These are phyloP conservation scores for Anguilla pacifica DNA, from an alignment of 2,797 vertebrate species.

Conservation along the genomic window DNA sequence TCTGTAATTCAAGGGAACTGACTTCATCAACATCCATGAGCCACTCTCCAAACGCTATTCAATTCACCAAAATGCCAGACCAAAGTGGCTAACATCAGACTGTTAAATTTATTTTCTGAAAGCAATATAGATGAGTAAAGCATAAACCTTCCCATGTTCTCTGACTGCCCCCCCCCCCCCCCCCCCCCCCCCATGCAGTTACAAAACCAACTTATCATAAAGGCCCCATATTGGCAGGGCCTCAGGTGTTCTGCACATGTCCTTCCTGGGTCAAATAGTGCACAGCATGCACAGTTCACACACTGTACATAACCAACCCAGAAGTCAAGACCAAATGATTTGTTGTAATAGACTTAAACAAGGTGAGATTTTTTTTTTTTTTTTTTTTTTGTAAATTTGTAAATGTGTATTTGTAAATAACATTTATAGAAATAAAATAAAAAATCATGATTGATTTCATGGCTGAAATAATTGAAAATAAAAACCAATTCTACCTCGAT, in stretches of 20 bases:
- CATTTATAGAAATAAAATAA: background rate
- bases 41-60: background rate
- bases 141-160: background rate
- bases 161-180: background rate
- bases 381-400: background rate
- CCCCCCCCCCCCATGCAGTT: background rate
- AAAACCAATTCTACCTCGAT: background rate
- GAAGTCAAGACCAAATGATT: background rate
- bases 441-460: background rate
- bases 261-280: background rate
- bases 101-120: background rate
- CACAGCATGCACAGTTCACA: background rate
- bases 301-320: background rate
- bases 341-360: background rate
- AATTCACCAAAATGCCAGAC: background rate
- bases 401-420: background rate
- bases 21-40: background rate
- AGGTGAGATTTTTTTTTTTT: background rate
- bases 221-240: background rate
- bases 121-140: background rate
- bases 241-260: background rate
- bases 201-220: background rate
- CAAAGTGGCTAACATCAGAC: background rate
- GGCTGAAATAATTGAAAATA: background rate
- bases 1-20: background rate